Percentiles rank a stretch among this genome's conserved stretches.
Evolutionary conservation across 2,888 invertebrate species (phyloP).

Genomic region (Syritta pipiens): DNA sequence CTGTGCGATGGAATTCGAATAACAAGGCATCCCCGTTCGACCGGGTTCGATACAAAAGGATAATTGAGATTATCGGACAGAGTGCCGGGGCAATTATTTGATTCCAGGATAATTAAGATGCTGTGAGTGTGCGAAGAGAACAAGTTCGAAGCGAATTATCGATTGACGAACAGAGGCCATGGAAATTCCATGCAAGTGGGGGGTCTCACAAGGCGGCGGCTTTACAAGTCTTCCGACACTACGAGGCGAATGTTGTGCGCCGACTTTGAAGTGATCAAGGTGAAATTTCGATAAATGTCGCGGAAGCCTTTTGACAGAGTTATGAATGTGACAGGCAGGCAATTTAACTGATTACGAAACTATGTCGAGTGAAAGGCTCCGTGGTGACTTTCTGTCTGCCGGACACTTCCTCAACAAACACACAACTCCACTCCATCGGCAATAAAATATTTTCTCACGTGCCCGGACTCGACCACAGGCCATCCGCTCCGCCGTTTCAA

Average conservation of each 20-base stretch:
- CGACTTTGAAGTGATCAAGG: conserved; percentile 20
- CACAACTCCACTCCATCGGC: no score
- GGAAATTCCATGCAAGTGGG: conserved; percentile 29
- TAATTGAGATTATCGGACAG: conserved; percentile 6
- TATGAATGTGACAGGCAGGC: no score
- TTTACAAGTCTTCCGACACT: conserved; percentile 7
- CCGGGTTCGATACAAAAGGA: conserved; percentile 17
- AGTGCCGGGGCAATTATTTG: conserved; percentile 42
- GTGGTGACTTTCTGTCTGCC: no score
- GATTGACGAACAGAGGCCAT: conserved; percentile 25
- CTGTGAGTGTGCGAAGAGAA: conserved; percentile 15
- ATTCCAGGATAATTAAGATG: conserved; percentile 58
- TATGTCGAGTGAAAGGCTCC: no score
- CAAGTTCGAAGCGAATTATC: conserved; percentile 15
- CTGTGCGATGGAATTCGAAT: conserved; percentile 17
- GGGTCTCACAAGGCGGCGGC: neutral
- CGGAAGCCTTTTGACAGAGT: neutral
- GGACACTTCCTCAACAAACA: no score
- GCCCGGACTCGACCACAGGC: no score
- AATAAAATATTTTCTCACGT: no score
- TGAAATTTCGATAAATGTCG: neutral
- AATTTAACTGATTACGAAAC: no score
- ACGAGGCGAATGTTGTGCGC: neutral
- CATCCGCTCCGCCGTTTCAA: neutral
- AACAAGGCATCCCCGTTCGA: neutral